phyloP scores from a whole-genome alignment of 92 coral and sea anemone genomes.

The Zoanthus solanderi region DNA sequence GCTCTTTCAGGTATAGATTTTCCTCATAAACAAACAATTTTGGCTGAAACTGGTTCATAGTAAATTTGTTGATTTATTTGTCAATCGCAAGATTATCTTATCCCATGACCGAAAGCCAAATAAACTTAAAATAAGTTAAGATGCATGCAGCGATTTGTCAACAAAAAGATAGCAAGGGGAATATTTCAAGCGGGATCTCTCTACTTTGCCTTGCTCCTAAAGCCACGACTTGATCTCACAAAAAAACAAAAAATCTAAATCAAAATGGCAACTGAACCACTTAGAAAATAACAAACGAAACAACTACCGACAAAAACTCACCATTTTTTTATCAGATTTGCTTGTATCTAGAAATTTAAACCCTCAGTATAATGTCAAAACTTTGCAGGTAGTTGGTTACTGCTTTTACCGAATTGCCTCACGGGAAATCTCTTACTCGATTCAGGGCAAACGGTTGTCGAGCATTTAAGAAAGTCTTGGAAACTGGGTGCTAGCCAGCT shows the following conservation, averaged over 20 bases:
- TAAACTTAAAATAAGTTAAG: constrained; percentile 43
- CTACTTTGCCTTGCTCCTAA: constrained; percentile 19
- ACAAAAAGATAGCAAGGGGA: constrained; percentile 16
- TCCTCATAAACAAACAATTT: background rate
- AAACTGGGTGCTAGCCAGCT: constrained; percentile 67
- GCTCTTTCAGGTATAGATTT: constrained; percentile 7
- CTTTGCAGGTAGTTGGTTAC: constrained; percentile 66
- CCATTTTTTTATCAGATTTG: constrained; percentile 34
- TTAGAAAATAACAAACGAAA: background rate
- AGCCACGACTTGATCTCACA: background rate
- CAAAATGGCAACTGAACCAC: background rate
- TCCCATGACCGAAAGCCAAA: constrained; percentile 18
- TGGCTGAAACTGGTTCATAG: constrained; percentile 33
- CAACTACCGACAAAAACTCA: constrained; percentile 4
- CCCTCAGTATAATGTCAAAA: constrained; percentile 58
- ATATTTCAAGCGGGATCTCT: constrained; percentile 15
- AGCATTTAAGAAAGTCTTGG: constrained; percentile 57
- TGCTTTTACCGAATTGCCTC: constrained; percentile 55
- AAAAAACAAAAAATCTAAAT: background rate
- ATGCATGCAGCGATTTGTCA: constrained; percentile 47
- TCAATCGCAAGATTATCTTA: constrained; percentile 31
- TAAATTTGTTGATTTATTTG: constrained; percentile 25
- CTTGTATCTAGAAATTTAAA: constrained; percentile 42
- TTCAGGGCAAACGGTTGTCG: constrained; percentile 22
- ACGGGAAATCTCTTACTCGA: constrained; percentile 27